Conservation (phyloP, 1,140 invertebrate genomes). For the Drosophila repletoides region DNA sequence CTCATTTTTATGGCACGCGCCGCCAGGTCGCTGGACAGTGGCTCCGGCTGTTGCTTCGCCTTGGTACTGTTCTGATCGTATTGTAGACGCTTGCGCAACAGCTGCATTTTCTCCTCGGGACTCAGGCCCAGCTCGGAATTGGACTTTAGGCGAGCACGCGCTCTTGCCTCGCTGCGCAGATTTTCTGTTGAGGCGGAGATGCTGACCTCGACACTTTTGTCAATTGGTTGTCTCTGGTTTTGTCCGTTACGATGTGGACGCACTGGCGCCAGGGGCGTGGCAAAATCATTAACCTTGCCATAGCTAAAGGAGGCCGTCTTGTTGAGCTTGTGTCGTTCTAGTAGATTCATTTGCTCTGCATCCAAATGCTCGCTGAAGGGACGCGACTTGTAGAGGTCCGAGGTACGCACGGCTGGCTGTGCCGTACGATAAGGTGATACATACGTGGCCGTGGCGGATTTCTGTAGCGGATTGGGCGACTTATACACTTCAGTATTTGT, state of each 20-base stretch:
- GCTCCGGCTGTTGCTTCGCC: slow-evolving; percentile 38
- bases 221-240: background rate
- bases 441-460: slow-evolving; percentile 65
- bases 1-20: slow-evolving; percentile 75
- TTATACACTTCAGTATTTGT: slow-evolving; percentile 2
- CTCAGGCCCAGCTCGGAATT: slow-evolving; percentile 89
- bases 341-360: slow-evolving; percentile 35
- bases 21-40: slow-evolving; percentile 36
- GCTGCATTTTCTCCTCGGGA: slow-evolving; percentile 87
- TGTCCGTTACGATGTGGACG: slow-evolving; percentile 35
- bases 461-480: slow-evolving; percentile 53
- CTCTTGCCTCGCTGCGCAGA: slow-evolving; percentile 86
- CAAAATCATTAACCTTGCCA: slow-evolving; percentile 48
- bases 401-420: slow-evolving; percentile 36
- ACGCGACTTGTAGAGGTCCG: slow-evolving; percentile 63
- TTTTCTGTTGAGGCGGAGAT: slow-evolving; percentile 84
- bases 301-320: slow-evolving; percentile 72
- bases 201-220: slow-evolving; percentile 10
- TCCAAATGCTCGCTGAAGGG: slow-evolving; percentile 75
- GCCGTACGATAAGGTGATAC: slow-evolving; percentile 66
- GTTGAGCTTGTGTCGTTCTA: slow-evolving; percentile 67
- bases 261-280: slow-evolving; percentile 47
- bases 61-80: slow-evolving; percentile 54
- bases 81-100: slow-evolving; percentile 81
- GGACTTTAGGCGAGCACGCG: slow-evolving; percentile 87